These are phyloP conservation scores for Odobenus rosmarus DNA, from an alignment of 2,113 vertebrate species.

Conservation along the genomic window DNA sequence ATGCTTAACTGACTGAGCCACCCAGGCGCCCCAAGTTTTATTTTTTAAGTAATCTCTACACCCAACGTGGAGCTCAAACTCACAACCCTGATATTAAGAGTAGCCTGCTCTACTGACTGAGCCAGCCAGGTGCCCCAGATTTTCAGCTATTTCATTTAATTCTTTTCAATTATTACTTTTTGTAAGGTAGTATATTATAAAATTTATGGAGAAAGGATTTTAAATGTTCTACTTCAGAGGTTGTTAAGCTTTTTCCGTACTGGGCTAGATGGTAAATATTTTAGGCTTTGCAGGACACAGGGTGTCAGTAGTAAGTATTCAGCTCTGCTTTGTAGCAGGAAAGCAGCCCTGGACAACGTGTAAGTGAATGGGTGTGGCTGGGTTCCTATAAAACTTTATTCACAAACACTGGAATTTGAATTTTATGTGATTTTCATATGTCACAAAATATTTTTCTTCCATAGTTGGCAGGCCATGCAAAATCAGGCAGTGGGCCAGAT, in stretches of 20 bases:
- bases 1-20: not conserved
- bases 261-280: not conserved
- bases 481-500: not conserved
- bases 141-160: not conserved
- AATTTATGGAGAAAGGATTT: slow-evolving; percentile 26
- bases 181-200: not conserved
- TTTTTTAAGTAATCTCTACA: not conserved
- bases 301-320: not conserved
- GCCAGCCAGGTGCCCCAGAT: not conserved
- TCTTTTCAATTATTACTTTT: slow-evolving; percentile 29
- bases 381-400: slow-evolving; percentile 20
- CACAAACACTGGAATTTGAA: not conserved
- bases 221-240: not conserved
- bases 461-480: not conserved
- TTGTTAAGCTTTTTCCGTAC: not conserved
- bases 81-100: not conserved
- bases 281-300: not conserved
- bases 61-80: not conserved
- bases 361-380: not conserved
- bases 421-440: slow-evolving; percentile 12
- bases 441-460: slow-evolving; percentile 22
- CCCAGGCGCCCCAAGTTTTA: not conserved
- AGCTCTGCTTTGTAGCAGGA: not conserved
- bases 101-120: not conserved
- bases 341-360: not conserved